Base-by-base conservation (phyloP, 1,140 invertebrate species). In the Episyrphus balteatus region DNA sequence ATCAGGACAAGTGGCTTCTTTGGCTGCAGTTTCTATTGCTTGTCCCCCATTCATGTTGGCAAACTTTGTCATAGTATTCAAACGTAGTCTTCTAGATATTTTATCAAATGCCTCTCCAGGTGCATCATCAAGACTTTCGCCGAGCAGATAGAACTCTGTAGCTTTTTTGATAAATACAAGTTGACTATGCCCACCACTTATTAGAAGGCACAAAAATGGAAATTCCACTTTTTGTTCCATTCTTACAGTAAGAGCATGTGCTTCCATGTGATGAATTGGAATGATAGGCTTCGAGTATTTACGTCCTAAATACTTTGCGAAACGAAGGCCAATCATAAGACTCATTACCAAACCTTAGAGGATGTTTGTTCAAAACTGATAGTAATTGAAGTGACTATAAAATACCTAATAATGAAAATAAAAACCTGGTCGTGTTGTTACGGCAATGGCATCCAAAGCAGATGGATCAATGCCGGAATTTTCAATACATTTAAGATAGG, bases 261-360 rank as follows among this genome's bases (percentile, higher is more conserved):
- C 94, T 78, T 98, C 84, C 94, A 98, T 98, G 56, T 98, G 95
- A 75, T 98, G 94, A 56, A 98, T 88, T 0, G 93, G 92, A 62
- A 98, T 91, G 52, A 98, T 73, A 6, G 91, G 89, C 69, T 92
- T 91, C 1, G 79, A 75, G 53, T 77, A 75, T 44, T 73, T 69
- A 51, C 73, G 72, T 19, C 81, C 79, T 19, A 98, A 61, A 60
- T 85, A 74, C 61, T 87, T 88, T 2, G 86, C 90, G 81, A 92
- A 91, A 45, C 83, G 78, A 31, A 85, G 70, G 34, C 94, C 94
- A 48, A 97, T 81, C 44, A 73, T 39, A 43, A 98, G 70, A 46
- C 88, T 93, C 8, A 88, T 53, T 1, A 80, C 65, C 49, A 98
- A 66, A 36, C 90, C 76, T 75, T 46, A 33, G 61, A 61, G 21